Evolutionary conservation across 2,888 invertebrate genomes (phyloP).

Genomic region (Phalera bucephala): DNA sequence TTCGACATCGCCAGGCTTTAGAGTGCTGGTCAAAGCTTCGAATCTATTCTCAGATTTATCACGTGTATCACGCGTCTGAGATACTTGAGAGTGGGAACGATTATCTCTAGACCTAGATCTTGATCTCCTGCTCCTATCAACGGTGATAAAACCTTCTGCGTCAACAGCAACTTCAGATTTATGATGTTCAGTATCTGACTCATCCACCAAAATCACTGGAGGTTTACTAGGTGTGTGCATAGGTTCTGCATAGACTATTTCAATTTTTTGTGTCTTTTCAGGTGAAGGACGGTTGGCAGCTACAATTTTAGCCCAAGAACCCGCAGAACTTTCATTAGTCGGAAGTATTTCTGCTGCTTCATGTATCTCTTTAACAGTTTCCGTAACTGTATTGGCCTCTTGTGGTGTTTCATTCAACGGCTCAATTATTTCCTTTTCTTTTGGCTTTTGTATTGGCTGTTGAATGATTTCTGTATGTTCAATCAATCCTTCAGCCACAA

Average conservation of each 20-base stretch:
- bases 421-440: conserved; percentile 15
- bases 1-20: conserved; percentile 47
- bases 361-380: conserved; percentile 4
- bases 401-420: conserved; percentile 10
- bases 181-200: conserved; percentile 45
- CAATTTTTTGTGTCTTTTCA: conserved; percentile 46
- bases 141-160: conserved; percentile 74
- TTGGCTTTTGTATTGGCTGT: conserved; percentile 19
- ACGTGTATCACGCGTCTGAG: conserved; percentile 39
- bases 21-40: conserved; percentile 50
- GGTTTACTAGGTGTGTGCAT: conserved; percentile 32
- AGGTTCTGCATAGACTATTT: conserved; percentile 23
- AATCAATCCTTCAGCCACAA: conserved; percentile 79
- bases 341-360: conserved; percentile 14
- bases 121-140: conserved; percentile 72
- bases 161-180: conserved; percentile 54
- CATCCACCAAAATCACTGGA: conserved; percentile 66
- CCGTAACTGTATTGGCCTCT: conserved; percentile 4
- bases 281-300: conserved; percentile 58
- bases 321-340: conserved; percentile 30
- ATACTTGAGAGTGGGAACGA: conserved; percentile 49
- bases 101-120: conserved; percentile 80
- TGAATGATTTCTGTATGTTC: conserved; percentile 30
- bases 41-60: conserved; percentile 64
- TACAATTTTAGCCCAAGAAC: conserved; percentile 74